Conservation (phyloP, 2,888 invertebrate genomes). For the Ophioninae sp. region DNA sequence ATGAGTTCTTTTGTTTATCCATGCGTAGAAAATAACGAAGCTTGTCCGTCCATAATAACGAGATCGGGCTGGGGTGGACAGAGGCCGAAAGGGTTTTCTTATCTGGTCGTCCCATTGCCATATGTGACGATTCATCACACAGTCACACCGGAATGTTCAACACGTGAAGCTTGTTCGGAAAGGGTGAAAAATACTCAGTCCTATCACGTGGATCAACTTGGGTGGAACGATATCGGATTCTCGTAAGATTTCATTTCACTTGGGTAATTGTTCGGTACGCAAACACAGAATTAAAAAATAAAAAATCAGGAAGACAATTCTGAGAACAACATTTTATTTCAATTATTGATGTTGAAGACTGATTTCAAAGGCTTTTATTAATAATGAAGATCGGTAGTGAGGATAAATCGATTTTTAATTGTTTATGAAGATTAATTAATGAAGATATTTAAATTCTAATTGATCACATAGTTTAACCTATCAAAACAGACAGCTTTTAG, state of each 20-base stretch:
- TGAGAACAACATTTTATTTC: no score
- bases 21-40: constrained; percentile 1
- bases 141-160: constrained; percentile 81
- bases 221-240: constrained; percentile 84
- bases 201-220: constrained; percentile 82
- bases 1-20: not conserved
- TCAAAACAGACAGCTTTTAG: no score
- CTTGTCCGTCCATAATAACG: constrained; percentile 83
- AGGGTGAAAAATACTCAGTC: constrained; percentile 81
- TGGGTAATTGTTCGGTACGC: not conserved
- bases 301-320: no score
- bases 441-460: no score
- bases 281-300: not conserved
- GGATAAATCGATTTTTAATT: not conserved
- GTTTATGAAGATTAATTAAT: no score
- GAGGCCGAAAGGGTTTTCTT: constrained; percentile 81
- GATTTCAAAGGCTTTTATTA: no score
- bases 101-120: constrained; percentile 83
- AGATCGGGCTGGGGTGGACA: constrained; percentile 85
- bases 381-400: no score
- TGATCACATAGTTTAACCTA: no score
- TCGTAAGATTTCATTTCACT: constrained; percentile 82
- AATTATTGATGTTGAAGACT: not conserved
- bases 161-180: constrained; percentile 80
- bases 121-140: constrained; percentile 84